A percentile compares a stretch with the other conserved stretches of the same genome.
Evolutionary conservation across 2,797 vertebrate species (phyloP).

Genomic region (Phataginus tetradactyla): DNA sequence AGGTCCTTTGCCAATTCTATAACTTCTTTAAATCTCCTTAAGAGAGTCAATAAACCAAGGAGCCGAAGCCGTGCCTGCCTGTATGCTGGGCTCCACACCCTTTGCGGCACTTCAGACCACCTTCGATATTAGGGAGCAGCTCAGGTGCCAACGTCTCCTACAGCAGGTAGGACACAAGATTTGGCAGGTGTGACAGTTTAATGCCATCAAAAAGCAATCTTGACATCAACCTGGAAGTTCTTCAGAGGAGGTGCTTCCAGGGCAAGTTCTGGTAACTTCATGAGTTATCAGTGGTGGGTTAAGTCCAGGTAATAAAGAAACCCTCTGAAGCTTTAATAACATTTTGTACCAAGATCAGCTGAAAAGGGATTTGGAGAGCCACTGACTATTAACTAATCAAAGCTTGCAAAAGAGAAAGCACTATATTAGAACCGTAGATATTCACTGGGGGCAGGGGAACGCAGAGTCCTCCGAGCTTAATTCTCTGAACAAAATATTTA

Average conservation of each 20-base stretch:
- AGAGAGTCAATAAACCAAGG: neutral
- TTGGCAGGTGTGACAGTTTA: neutral
- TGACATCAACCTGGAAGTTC: neutral
- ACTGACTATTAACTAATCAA: conserved; percentile 56
- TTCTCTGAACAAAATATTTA: conserved; percentile 39
- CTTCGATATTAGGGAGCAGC: neutral
- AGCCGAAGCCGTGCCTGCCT: neutral
- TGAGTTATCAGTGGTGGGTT: neutral
- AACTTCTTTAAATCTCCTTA: neutral
- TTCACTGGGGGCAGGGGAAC: neutral
- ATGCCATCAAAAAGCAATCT: neutral
- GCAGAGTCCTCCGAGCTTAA: conserved; percentile 6
- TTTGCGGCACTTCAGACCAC: neutral
- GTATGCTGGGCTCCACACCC: neutral
- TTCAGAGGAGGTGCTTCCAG: neutral
- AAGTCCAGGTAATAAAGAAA: conserved; percentile 35
- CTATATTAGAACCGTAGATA: neutral
- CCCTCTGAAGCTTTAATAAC: neutral
- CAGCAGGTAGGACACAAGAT: neutral
- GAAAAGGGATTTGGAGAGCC: conserved; percentile 35
- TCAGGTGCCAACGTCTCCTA: neutral
- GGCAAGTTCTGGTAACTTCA: neutral
- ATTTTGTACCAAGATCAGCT: conserved; percentile 19
- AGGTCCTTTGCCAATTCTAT: neutral
- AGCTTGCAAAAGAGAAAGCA: neutral